Evolutionary conservation across 2,888 invertebrate genomes (phyloP), one percentile per base, ranked within the genome.

Genomic region (Epirrhoe alternata): DNA sequence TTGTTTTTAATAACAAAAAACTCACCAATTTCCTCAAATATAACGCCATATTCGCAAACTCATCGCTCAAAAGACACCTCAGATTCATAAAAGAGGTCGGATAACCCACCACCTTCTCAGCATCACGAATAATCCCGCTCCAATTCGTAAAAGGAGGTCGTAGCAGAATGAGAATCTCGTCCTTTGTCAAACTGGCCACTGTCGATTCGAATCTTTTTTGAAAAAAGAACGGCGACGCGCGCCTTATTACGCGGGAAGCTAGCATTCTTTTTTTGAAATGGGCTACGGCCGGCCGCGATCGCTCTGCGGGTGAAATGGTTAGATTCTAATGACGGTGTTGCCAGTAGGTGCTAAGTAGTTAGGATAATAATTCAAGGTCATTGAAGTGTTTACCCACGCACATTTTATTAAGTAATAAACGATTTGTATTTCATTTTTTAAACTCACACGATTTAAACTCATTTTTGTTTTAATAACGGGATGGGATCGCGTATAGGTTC

Each of bases 21-120:
- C 94, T 91, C 62, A 94, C 94, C 90, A 93, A 78, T 83, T 94
- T 93, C 68, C 92, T 82, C 66, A 94, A 86, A 83, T 94, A 94
- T 42, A 92, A 81, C 49, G 94, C 94, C 86, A 94, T 85, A 82
- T 95, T 94, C 51, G 94, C 94, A 75, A 95, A 94, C 82, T 95
- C 95, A 80, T 95, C 95, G 82, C 94, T 94, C 77, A 94, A 81
- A 69, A 94, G 83, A 82, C 95, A 95, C 81, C 94, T 84, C 75
- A 94, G 81, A 83, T 94, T 94, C 93, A 94, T 94, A 78, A 94
- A 94, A 71, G 94, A 94, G 73, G 95, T 94, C 74, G 95, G 94
- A 88, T 95, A 90, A 56, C 94, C 92, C 54, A 93, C 90, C 0
- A 94, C 91, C 87, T 93, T 94, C 86, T 94, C 94, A 35, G 94